phyloP scores from a whole-genome alignment of 2,113 vertebrate genomes.

The Eulacestoma nigropectus region DNA sequence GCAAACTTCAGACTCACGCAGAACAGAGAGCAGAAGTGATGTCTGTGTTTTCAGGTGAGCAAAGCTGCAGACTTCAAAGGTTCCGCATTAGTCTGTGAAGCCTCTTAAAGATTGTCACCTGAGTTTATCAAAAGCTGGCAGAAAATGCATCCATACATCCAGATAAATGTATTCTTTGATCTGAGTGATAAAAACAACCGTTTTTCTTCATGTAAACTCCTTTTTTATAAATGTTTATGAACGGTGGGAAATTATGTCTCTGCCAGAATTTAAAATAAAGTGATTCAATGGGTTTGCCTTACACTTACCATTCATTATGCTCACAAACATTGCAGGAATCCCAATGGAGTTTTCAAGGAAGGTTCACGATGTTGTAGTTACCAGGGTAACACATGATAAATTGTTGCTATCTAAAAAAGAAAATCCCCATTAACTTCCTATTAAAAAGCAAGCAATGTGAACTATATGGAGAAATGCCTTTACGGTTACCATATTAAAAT shows the following conservation, averaged over 20 bases:
- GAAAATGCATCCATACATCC: not conserved
- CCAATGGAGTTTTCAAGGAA: slow-evolving; percentile 19
- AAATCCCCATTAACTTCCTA: slow-evolving; percentile 51
- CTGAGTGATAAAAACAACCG: slow-evolving; percentile 44
- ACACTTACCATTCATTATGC: slow-evolving; percentile 36
- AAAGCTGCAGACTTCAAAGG: slow-evolving; percentile 52
- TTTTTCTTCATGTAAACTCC: slow-evolving; percentile 44
- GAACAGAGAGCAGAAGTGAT: slow-evolving; percentile 5
- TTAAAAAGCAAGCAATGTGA: not conserved
- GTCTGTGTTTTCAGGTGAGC: slow-evolving; percentile 12
- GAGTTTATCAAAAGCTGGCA: slow-evolving; percentile 14
- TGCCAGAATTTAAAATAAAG: slow-evolving; percentile 55
- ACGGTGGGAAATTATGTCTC: slow-evolving; percentile 51
- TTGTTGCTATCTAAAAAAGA: slow-evolving; percentile 40
- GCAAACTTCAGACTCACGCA: not conserved
- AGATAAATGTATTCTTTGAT: slow-evolving; percentile 54
- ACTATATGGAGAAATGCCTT: not conserved
- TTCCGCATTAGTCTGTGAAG: not conserved
- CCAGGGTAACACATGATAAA: slow-evolving; percentile 55
- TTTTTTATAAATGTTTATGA: slow-evolving; percentile 62
- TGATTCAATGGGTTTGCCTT: slow-evolving; percentile 43
- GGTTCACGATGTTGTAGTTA: slow-evolving; percentile 25
- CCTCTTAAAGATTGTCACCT: slow-evolving; percentile 46
- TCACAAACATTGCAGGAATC: slow-evolving; percentile 40
- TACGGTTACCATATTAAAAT: not conserved